Percentiles rank a stretch among this genome's conserved stretches.
These are phyloP conservation scores for Isurus oxyrinchus DNA, from an alignment of 2,113 vertebrate genomes.

Conservation along the genomic window DNA sequence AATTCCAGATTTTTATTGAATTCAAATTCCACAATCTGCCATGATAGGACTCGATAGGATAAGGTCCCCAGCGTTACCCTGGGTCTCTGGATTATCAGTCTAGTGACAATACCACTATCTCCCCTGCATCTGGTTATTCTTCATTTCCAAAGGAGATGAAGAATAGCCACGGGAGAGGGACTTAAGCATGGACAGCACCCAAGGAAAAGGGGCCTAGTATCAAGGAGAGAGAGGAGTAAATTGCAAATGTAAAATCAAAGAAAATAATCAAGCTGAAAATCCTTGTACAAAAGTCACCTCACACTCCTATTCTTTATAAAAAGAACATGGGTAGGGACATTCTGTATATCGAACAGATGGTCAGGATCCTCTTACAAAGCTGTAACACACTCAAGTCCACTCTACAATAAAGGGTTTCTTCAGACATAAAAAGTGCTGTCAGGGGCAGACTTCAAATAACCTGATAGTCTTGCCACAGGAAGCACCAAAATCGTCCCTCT, in stretches of 20 bases:
- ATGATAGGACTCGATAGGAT: no score
- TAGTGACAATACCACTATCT: no score
- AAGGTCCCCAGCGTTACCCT: no score
- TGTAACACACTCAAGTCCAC: not conserved
- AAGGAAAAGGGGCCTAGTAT: not conserved
- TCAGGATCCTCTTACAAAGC: not conserved
- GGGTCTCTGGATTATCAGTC: no score
- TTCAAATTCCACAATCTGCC: no score
- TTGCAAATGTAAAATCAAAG: not conserved
- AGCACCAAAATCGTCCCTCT: not conserved
- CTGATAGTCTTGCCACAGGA: not conserved
- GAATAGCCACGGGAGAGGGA: not conserved
- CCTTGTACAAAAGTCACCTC: not conserved
- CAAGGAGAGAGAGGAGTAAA: not conserved
- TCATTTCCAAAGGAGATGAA: not conserved
- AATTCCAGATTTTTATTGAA: no score
- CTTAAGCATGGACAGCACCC: not conserved
- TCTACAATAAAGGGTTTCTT: not conserved
- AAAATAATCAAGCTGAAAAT: not conserved
- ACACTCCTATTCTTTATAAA: not conserved
- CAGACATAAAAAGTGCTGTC: conserved; percentile 11
- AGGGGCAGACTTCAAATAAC: not conserved
- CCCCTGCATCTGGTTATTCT: no score
- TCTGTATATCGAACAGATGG: not conserved
- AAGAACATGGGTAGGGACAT: not conserved